Conservation (phyloP, 64 coral and sea anemone species). For the Actinia equina region DNA sequence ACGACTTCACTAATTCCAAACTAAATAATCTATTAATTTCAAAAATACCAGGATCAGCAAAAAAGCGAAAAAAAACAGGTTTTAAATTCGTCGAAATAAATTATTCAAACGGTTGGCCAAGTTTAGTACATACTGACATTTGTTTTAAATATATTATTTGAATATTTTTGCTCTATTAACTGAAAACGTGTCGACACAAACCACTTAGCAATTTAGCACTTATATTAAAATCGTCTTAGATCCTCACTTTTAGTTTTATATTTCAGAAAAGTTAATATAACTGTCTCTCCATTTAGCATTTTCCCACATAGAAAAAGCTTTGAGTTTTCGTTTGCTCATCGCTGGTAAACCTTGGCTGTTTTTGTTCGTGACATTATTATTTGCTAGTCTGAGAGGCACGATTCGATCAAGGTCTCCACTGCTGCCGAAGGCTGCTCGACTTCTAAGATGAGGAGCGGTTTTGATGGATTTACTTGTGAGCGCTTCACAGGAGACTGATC, state of each 20-base stretch:
- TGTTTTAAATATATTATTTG: slow-evolving; percentile 7
- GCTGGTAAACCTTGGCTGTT: slow-evolving; percentile 32
- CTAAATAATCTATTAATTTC: neutral
- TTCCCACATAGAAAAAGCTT: slow-evolving; percentile 84
- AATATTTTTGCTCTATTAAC: neutral
- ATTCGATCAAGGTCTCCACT: slow-evolving; percentile 67
- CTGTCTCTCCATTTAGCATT: slow-evolving; percentile 74
- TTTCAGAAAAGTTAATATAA: slow-evolving; percentile 83
- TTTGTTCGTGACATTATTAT: slow-evolving; percentile 11
- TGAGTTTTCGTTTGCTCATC: slow-evolving; percentile 78
- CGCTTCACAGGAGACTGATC: slow-evolving; percentile 70
- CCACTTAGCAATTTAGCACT: neutral
- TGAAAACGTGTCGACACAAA: neutral
- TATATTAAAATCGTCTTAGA: neutral
- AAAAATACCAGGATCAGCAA: neutral
- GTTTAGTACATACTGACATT: neutral
- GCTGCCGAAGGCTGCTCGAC: slow-evolving; percentile 55
- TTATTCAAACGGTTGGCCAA: neutral
- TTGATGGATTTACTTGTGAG: slow-evolving; percentile 29
- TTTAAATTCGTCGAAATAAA: neutral
- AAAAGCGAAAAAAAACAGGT: neutral
- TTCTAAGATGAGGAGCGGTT: slow-evolving; percentile 19
- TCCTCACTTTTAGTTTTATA: slow-evolving; percentile 3
- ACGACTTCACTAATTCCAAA: neutral
- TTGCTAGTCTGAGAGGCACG: slow-evolving; percentile 14